Conservation (phyloP, 2,888 invertebrate species). For the Megastigmus dorsalis region DNA sequence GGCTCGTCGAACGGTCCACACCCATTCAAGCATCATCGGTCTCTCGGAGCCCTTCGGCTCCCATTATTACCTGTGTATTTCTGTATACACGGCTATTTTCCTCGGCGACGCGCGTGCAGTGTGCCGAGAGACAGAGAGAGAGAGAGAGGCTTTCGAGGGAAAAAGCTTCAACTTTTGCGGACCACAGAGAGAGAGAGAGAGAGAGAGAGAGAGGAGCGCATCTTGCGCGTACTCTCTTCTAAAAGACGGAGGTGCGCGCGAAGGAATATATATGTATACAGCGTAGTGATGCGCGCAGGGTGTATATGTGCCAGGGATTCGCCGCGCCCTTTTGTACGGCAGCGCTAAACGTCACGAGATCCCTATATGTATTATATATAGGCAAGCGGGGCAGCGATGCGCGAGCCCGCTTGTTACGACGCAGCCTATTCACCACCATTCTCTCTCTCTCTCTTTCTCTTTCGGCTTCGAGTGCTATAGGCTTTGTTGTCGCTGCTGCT, state of each 20-base stretch:
- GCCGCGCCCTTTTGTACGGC: constrained; percentile 38
- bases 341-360: constrained; percentile 6
- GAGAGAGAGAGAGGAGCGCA: constrained; percentile 37
- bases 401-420: background rate
- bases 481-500: background rate
- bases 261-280: background rate
- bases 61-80: constrained; percentile 36
- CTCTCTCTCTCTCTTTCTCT: too few species aligned
- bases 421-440: too few species aligned
- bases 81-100: constrained; percentile 31
- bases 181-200: constrained; percentile 14
- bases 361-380: too few species aligned
- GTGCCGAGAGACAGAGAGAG: constrained; percentile 29
- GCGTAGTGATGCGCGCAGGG: too few species aligned
- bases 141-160: background rate
- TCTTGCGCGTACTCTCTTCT: background rate
- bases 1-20: background rate
- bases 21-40: constrained; percentile 25
- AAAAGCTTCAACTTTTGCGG: constrained; percentile 54
- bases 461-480: background rate
- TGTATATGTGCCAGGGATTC: constrained; percentile 5
- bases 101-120: constrained; percentile 46
- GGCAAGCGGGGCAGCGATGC: background rate
- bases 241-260: background rate
- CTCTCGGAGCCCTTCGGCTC: background rate